Conservation (phyloP, 2,888 invertebrate species). For the Cryptophagus acutangulus region DNA sequence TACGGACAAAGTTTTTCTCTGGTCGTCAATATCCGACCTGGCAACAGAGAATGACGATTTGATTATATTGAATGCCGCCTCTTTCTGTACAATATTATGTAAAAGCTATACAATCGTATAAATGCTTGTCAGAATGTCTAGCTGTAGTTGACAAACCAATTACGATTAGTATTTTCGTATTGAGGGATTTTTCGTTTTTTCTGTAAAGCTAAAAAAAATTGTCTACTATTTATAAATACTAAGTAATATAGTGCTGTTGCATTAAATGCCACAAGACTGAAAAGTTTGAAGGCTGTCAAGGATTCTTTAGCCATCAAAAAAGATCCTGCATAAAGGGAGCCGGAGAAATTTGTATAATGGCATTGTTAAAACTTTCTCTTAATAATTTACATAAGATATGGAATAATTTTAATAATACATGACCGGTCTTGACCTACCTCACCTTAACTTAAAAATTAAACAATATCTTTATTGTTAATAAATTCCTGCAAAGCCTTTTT, state of each 20-base stretch:
- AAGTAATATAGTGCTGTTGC: too few species aligned
- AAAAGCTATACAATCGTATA: conserved; percentile 7
- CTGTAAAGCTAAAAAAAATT: too few species aligned
- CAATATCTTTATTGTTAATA: too few species aligned
- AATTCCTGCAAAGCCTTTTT: too few species aligned
- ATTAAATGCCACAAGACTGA: too few species aligned
- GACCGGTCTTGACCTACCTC: conserved; percentile 13
- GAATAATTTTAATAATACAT: neutral
- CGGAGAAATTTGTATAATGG: neutral
- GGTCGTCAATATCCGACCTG: conserved; percentile 16
- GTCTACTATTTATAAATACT: too few species aligned
- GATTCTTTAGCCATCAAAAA: too few species aligned
- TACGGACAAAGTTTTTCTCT: too few species aligned
- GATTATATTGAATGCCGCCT: conserved; percentile 1
- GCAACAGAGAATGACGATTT: conserved; percentile 14
- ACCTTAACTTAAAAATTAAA: too few species aligned
- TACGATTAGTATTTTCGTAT: conserved; percentile 2
- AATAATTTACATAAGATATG: too few species aligned
- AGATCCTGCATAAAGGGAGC: too few species aligned
- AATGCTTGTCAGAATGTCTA: conserved; percentile 7
- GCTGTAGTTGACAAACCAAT: conserved; percentile 8
- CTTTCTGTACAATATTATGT: neutral
- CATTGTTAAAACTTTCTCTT: neutral
- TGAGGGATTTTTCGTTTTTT: neutral
- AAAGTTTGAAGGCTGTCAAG: too few species aligned